Conservation (phyloP, 2,888 invertebrate genomes). For the Tetramorium bicarinatum region DNA sequence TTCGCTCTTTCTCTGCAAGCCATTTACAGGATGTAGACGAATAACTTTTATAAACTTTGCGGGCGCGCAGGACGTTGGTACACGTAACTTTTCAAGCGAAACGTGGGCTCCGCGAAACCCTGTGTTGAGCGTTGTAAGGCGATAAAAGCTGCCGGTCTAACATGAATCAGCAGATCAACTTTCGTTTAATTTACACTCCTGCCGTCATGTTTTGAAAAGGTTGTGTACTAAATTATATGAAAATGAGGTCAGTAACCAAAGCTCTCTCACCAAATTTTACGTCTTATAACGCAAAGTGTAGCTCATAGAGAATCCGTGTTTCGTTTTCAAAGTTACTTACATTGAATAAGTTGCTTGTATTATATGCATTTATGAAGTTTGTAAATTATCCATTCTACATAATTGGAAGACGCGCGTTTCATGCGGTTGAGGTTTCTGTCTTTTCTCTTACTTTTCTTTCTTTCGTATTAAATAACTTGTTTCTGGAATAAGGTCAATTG, state of each 20-base stretch:
- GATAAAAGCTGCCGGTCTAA: conserved; percentile 46
- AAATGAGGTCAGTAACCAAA: conserved; percentile 36
- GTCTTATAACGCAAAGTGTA: conserved; percentile 5
- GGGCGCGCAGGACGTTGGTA: neutral
- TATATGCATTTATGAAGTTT: conserved; percentile 8
- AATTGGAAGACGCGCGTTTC: conserved; percentile 19
- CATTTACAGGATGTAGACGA: conserved; percentile 49
- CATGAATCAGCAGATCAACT: conserved; percentile 45
- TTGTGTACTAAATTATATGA: conserved; percentile 34
- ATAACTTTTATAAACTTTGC: conserved; percentile 52
- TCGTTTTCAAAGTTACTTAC: conserved; percentile 34
- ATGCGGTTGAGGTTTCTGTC: neutral
- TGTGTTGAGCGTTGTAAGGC: conserved; percentile 13
- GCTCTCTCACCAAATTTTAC: conserved; percentile 14
- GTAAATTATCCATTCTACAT: conserved; percentile 25
- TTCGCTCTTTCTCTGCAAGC: conserved; percentile 55
- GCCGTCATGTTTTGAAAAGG: conserved; percentile 24
- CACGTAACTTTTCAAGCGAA: conserved; percentile 36
- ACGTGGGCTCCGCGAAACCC: conserved; percentile 13
- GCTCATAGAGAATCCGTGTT: conserved; percentile 2
- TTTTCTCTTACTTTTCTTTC: neutral
- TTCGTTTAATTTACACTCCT: conserved; percentile 36
- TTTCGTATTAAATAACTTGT: conserved; percentile 6
- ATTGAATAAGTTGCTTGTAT: conserved; percentile 43
- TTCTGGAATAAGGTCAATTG: neutral